phyloP scores from a whole-genome alignment of 2,113 vertebrate genomes.

The Columba janthina region DNA sequence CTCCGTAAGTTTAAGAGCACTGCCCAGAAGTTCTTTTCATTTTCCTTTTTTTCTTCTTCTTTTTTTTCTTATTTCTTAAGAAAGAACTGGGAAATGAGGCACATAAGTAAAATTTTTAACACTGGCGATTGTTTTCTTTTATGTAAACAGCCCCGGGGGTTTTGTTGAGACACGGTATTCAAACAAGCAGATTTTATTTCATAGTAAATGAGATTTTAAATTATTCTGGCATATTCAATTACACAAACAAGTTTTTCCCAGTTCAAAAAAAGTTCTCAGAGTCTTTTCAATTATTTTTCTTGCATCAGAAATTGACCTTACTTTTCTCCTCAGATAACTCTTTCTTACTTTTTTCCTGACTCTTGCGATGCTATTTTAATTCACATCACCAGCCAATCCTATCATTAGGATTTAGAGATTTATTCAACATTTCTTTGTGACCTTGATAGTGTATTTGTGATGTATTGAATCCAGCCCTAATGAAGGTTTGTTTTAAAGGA shows the following conservation, averaged over 20 bases:
- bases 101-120: constrained; percentile 27
- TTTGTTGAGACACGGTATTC: background rate
- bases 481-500: constrained; percentile 51
- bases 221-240: background rate
- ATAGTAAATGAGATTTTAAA: constrained; percentile 23
- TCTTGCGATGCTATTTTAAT: background rate
- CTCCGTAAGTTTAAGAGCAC: background rate
- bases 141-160: background rate
- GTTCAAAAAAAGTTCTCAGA: background rate
- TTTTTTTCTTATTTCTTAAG: background rate
- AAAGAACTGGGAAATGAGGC: constrained; percentile 6
- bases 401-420: background rate
- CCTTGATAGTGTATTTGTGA: constrained; percentile 31
- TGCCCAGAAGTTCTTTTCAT: background rate
- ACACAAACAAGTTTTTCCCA: background rate
- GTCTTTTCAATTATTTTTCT: background rate
- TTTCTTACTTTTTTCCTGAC: background rate
- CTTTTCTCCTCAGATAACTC: background rate
- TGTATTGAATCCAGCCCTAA: constrained; percentile 3
- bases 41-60: background rate
- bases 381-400: background rate
- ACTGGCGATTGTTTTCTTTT: constrained; percentile 8
- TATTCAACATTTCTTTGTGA: constrained; percentile 2
- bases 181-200: constrained; percentile 11
- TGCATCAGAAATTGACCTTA: background rate